Evolutionary conservation across 2,888 invertebrate species (phyloP).

Genomic region (Limnephilus auricula): DNA sequence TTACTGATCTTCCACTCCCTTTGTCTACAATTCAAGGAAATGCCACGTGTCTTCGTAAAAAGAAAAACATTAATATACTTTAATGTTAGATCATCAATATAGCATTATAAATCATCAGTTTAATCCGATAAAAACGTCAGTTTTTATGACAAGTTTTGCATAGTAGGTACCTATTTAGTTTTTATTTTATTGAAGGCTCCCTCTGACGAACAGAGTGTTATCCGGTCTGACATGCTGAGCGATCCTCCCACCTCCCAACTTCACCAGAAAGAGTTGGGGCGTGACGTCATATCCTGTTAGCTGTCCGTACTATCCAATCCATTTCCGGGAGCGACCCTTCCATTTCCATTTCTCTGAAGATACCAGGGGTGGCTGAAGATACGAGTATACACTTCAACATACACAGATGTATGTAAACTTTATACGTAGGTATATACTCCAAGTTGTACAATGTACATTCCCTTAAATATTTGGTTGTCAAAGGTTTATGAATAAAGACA

Average conservation of each 20-base stretch:
- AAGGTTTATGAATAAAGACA: neutral
- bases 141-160: neutral
- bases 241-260: neutral
- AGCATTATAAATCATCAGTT: no score
- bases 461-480: slow-evolving; percentile 14
- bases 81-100: no score
- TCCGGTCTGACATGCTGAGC: slow-evolving; percentile 3
- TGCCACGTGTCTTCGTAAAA: no score
- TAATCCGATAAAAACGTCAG: neutral
- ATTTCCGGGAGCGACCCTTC: slow-evolving; percentile 56
- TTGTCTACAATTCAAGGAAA: no score
- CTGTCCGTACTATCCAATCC: slow-evolving; percentile 55
- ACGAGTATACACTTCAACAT: neutral
- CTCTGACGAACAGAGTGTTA: slow-evolving; percentile 3
- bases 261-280: slow-evolving; percentile 33
- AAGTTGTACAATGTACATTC: slow-evolving; percentile 14
- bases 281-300: slow-evolving; percentile 55
- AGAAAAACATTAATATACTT: no score
- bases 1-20: no score
- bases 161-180: neutral
- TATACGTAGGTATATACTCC: neutral
- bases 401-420: neutral
- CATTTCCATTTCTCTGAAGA: slow-evolving; percentile 36
- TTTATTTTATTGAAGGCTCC: neutral
- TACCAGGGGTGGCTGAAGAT: neutral